phyloP scores from a whole-genome alignment of 2,888 invertebrate species.

The Cataglyphis cursor region DNA sequence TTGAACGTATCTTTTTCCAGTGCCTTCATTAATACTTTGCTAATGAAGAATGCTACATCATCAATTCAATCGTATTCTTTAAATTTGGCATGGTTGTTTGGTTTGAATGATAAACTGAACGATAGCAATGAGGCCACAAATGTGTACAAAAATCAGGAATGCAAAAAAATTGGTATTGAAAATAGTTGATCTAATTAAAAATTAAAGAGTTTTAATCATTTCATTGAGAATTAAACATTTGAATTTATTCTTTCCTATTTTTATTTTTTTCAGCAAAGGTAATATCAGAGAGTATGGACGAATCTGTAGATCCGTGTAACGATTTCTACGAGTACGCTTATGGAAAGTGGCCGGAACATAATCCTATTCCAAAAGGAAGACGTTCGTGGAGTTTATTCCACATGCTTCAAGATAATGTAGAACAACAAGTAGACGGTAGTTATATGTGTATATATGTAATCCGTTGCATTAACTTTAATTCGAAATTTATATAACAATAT shows the following conservation, averaged over 20 bases:
- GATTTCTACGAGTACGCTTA: constrained; percentile 77
- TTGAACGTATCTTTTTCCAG: neutral
- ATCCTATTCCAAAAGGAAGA: constrained; percentile 69
- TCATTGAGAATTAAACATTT: neutral
- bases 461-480: neutral
- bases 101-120: neutral
- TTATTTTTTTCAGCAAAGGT: constrained; percentile 33
- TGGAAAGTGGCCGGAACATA: constrained; percentile 68
- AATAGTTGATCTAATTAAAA: neutral
- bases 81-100: constrained; percentile 12
- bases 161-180: constrained; percentile 30
- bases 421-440: constrained; percentile 50
- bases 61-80: neutral
- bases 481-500: neutral
- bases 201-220: neutral
- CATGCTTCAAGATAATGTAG: constrained; percentile 3
- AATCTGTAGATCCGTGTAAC: constrained; percentile 74
- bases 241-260: neutral
- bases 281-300: constrained; percentile 65
- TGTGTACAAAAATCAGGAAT: constrained; percentile 14
- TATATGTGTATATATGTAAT: neutral
- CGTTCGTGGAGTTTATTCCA: constrained; percentile 63
- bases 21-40: neutral
- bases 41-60: constrained; percentile 9
- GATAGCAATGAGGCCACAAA: neutral